Evolutionary conservation across 2,797 vertebrate genomes (phyloP), one percentile per base, ranked within the genome.

Genomic region (Lagocephalus sceleratus): DNA sequence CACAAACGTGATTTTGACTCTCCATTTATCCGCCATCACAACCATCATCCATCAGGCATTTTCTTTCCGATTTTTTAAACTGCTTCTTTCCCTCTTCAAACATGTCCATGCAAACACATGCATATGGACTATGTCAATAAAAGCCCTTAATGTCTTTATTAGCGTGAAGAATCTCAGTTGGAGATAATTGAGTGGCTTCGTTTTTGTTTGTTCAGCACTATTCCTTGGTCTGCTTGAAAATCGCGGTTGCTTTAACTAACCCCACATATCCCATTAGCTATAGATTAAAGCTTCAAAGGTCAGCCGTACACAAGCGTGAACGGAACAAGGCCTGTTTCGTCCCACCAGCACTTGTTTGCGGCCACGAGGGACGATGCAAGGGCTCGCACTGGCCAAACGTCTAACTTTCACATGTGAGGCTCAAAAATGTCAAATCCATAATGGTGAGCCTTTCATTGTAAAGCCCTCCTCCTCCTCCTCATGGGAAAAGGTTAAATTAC

Each of bases 231-330:
- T 40, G 47, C 51, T 60, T 61, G 44, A 52, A 63, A 79, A 77
- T 66, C 68, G 71, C 57, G 57, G 53, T 70, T 29, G 59, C 63
- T 66, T 65, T 78, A 76, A 66, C 53, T 74, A 60, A 66, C 50
- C 57, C 46, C 11, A 11, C 21, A 55, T 73, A 57, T 54, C 32
- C 72, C 53, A 71, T 82, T 83, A 79, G 58, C 68, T 51, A 14
- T 51, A 74, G 63, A 58, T 64, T 66, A 54, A 26, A 51, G 49
- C 55, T 47, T 61, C 75, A 75, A 85, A 85, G 78, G 76, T 76
- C 80, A 75, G 32, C 49, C 51, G 63, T 41, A 21, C 49, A 29
- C 44, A 71, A 48, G 17, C 29, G 67, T 22, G 60, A 58, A 64
- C 56, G 6, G 20, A 23, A 49, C 49, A 35, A 15, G 20, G 56